Percentiles rank a stretch among this genome's conserved stretches.
phyloP scores from a whole-genome alignment of 2,113 vertebrate species.

The Rana temporaria region DNA sequence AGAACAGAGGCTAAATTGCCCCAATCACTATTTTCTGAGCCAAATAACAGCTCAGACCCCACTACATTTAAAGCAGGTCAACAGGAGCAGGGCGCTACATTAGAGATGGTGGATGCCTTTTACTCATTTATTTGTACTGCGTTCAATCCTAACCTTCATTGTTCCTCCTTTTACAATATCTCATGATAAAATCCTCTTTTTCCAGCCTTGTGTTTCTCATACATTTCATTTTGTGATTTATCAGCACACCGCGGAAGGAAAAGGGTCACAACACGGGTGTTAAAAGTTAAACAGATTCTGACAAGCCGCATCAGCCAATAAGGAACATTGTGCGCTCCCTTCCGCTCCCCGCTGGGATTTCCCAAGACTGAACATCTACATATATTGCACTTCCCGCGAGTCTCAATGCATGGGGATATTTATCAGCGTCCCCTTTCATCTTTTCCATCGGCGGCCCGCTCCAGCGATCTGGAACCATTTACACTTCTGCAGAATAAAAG shows the following conservation, averaged over 20 bases:
- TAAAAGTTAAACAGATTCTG: conserved; percentile 33
- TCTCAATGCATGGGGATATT: not conserved
- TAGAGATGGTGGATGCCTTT: no score
- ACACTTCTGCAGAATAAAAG: conserved; percentile 36
- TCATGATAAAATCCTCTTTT: no score
- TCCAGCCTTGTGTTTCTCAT: not conserved
- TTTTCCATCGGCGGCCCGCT: not conserved
- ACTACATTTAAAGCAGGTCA: no score
- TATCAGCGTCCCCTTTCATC: conserved; percentile 12
- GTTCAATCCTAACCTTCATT: no score
- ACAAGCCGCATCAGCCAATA: conserved; percentile 12
- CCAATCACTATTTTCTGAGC: no score
- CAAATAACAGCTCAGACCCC: no score
- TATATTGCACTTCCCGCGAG: not conserved
- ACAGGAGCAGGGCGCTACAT: no score
- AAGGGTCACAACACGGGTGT: conserved; percentile 3
- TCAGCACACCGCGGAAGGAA: not conserved
- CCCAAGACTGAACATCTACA: conserved; percentile 29
- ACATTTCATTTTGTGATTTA: conserved; percentile 21
- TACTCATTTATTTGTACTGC: no score
- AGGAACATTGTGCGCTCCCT: conserved; percentile 7
- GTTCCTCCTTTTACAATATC: no score
- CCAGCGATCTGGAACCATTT: conserved; percentile 30
- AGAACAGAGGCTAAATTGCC: no score
- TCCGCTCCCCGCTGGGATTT: not conserved